phyloP scores from a whole-genome alignment of 2,797 vertebrate species.

The Cryptoblepharus egeriae region DNA sequence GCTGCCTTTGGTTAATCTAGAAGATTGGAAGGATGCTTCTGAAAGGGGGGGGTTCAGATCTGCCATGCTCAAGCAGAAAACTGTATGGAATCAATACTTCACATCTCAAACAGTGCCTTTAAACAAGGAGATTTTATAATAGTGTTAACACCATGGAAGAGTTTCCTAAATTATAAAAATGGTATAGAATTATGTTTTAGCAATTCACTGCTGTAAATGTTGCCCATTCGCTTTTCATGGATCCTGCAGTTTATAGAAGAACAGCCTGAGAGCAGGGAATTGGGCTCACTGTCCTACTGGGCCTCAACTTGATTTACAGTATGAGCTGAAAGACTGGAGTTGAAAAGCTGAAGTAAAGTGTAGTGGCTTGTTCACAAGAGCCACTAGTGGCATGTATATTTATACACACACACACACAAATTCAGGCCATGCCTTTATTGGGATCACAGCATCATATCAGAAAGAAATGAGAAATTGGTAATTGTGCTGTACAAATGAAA shows the following conservation, averaged over 20 bases:
- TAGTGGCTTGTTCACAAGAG: background rate
- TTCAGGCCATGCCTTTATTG: too few species aligned
- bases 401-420: too few species aligned
- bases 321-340: background rate
- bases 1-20: background rate
- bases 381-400: background rate
- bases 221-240: background rate
- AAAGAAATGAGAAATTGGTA: background rate
- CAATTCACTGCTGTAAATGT: background rate
- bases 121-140: background rate
- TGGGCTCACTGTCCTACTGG: background rate
- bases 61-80: background rate
- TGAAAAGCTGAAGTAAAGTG: background rate
- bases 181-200: background rate
- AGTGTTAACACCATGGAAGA: background rate
- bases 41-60: background rate
- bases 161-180: background rate
- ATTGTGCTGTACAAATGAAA: background rate
- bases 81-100: background rate
- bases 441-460: background rate
- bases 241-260: background rate
- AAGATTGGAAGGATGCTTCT: background rate
- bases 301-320: background rate
- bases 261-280: background rate
- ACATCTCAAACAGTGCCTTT: background rate